Percentiles rank a stretch among this genome's conserved stretches.
phyloP scores from a whole-genome alignment of 2,888 invertebrate species.

The Heteromurus nitidus region DNA sequence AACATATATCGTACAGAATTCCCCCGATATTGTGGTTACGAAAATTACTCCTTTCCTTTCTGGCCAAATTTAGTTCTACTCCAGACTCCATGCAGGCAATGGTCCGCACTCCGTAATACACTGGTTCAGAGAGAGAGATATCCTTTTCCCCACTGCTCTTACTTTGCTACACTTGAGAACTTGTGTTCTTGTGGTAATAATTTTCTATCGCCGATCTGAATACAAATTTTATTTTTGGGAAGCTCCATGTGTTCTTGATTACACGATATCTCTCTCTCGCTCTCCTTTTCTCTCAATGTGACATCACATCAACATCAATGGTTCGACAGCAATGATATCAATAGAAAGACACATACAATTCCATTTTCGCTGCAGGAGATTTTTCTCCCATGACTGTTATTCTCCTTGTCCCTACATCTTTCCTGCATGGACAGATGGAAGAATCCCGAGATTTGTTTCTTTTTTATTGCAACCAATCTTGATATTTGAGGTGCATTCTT shows the following conservation, averaged over 20 bases:
- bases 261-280: constrained; percentile 8
- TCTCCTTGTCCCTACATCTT: no score
- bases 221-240: constrained; percentile 19
- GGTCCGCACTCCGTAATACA: no score
- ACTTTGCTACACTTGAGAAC: no score
- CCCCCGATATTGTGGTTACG: constrained; percentile 6
- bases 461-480: constrained; percentile 14
- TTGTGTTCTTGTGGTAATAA: constrained; percentile 15
- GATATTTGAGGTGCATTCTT: neutral
- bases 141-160: no score
- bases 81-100: no score
- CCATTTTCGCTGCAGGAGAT: constrained; percentile 4
- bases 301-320: neutral
- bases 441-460: constrained; percentile 2
- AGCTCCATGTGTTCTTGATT: constrained; percentile 30
- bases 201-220: constrained; percentile 7
- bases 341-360: neutral
- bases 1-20: no score
- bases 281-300: neutral
- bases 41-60: neutral
- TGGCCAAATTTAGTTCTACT: neutral
- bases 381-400: constrained; percentile 13
- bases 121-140: no score
- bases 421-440: neutral
- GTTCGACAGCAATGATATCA: neutral